Evolutionary conservation across 2,113 vertebrate genomes (phyloP), one percentile per base, ranked within the genome.

Genomic region (Etheostoma cragini): DNA sequence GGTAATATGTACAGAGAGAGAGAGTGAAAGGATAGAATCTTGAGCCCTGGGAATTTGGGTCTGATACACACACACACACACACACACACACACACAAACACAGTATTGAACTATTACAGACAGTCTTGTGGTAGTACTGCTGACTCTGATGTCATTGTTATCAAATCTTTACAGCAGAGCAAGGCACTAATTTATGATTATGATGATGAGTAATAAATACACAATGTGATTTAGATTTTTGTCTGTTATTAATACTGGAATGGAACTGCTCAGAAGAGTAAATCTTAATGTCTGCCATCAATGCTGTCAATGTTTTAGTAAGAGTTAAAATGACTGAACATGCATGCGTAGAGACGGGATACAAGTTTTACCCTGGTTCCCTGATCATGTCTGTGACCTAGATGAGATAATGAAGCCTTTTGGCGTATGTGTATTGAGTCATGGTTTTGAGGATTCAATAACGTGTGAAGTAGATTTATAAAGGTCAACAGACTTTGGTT

Each of bases 11-110:
- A 38, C 8, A 42, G 38, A 42, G 8, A 42, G 2, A 42, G 38
- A 42, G 38, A 3, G 71, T 53, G 65, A 3, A 7, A 26, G 42
- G 60, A 60, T 58, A 83, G 52, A 83, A 87, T 88, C 78, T 80
- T 66, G 54, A 83, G 4, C 78, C 56, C 75, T 75, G 60, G 70
- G 53, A 30, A 16, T 77, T 84, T 90, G 81, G 85, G 89, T 92
- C 66, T 47, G 76, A 88, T 50, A 72, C 75, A 53, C 35, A 67
- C 54, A 57, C 56, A 24, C 3, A 21, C 49, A 30, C 62, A 35
- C 33, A 35, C 33, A 35, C 33, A 35, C 33, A 35, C 33, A 58
- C 53, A 19, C 65, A 76, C 72, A 57, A 58, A 45, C 53, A 65
- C 71, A 69, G 71, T 15, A 8, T 58, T 82, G 82, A 78, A 81